Percentiles rank a stretch among this genome's conserved stretches.
Evolutionary conservation across 2,797 vertebrate genomes (phyloP).

Genomic region (Lithobates pipiens): DNA sequence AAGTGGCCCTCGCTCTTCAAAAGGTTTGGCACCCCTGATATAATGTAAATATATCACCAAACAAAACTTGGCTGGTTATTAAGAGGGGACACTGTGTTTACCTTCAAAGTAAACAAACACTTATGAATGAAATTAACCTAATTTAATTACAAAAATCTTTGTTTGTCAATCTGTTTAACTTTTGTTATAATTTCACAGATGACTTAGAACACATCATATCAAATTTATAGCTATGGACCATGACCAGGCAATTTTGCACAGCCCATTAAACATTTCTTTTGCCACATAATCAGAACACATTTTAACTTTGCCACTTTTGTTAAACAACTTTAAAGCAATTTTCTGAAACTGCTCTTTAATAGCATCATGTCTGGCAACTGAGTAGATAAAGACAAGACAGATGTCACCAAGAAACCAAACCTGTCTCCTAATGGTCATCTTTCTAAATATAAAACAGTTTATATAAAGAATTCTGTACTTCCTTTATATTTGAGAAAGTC

Average conservation of each 20-base stretch:
- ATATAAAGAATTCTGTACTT: not conserved
- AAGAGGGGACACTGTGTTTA: no score
- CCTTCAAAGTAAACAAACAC: no score
- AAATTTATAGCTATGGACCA: conserved; percentile 71
- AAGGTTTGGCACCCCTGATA: no score
- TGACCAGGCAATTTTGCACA: conserved; percentile 72
- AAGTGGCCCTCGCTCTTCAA: no score
- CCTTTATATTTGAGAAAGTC: not conserved
- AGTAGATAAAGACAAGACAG: conserved; percentile 64
- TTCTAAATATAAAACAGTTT: conserved; percentile 17
- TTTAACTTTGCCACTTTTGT: conserved; percentile 62
- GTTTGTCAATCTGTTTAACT: not conserved
- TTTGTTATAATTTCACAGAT: conserved; percentile 22
- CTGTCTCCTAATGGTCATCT: conserved; percentile 14
- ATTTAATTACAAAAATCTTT: not conserved
- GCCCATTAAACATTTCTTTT: conserved; percentile 62
- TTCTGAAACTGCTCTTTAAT: conserved; percentile 66
- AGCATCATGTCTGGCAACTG: conserved; percentile 62
- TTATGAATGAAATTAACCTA: not conserved
- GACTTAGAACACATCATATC: conserved; percentile 67
- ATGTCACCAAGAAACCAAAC: conserved; percentile 46
- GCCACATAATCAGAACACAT: conserved; percentile 60
- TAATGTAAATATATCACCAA: no score
- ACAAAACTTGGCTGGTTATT: no score
- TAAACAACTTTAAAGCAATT: conserved; percentile 68